These are phyloP conservation scores for Hirtodrosophila trivittata DNA, from an alignment of 2,888 invertebrate genomes.

Conservation along the genomic window DNA sequence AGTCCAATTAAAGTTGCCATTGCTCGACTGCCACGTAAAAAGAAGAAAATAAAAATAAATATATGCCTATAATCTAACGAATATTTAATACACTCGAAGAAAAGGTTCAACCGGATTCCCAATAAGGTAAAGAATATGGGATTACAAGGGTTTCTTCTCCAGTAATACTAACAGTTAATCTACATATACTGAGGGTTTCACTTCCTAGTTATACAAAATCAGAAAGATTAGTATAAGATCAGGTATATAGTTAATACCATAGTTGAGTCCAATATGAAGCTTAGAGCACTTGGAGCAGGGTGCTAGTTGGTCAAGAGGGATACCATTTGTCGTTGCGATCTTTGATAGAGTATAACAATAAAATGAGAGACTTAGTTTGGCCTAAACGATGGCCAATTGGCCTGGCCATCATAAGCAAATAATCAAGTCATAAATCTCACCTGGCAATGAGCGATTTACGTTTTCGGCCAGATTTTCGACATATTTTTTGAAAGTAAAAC, in stretches of 20 bases:
- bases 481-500: slow-evolving; percentile 73
- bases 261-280: too few relatives aligned
- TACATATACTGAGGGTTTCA: too few relatives aligned
- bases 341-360: slow-evolving; percentile 26
- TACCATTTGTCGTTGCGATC: not conserved
- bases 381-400: slow-evolving; percentile 60
- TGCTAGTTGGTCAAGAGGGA: too few relatives aligned
- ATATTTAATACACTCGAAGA: slow-evolving; percentile 1
- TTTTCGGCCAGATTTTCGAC: slow-evolving; percentile 59
- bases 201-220: too few relatives aligned
- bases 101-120: not conserved
- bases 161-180: too few relatives aligned
- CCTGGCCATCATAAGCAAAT: slow-evolving; percentile 70
- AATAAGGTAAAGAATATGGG: too few relatives aligned
- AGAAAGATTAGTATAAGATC: too few relatives aligned
- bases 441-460: slow-evolving; percentile 68
- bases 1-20: slow-evolving; percentile 77
- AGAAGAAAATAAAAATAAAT: slow-evolving; percentile 4
- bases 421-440: slow-evolving; percentile 75
- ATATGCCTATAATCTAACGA: not conserved
- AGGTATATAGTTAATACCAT: too few relatives aligned
- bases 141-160: too few relatives aligned
- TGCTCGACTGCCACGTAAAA: slow-evolving; percentile 40
- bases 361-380: slow-evolving; percentile 38
- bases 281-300: too few relatives aligned